phyloP scores from a whole-genome alignment of 2,797 vertebrate species.

The Heliangelus exortis region DNA sequence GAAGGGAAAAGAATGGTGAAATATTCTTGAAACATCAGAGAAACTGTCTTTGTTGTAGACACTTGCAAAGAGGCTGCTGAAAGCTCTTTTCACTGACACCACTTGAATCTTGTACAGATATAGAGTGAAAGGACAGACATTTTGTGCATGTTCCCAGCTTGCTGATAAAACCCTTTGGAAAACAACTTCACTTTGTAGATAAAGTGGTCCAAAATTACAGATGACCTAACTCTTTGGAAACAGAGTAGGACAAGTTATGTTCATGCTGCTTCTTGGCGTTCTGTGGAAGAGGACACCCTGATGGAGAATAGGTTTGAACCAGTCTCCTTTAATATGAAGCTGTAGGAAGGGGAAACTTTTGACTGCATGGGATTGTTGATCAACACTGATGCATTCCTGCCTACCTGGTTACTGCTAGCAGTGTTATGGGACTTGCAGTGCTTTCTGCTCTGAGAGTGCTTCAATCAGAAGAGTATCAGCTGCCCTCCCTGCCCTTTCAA shows the following conservation, averaged over 20 bases:
- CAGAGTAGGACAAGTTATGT: background rate
- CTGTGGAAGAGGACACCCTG: background rate
- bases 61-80: background rate
- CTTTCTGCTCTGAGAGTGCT: background rate
- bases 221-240: background rate
- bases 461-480: background rate
- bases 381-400: fast-evolving
- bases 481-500: background rate
- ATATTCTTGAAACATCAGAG: background rate
- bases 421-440: background rate
- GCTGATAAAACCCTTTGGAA: slow-evolving; percentile 30
- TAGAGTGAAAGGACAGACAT: background rate
- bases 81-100: background rate
- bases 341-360: background rate
- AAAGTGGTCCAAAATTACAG: background rate
- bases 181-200: background rate
- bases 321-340: background rate
- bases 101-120: background rate
- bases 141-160: background rate
- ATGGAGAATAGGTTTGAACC: background rate
- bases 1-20: background rate
- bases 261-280: background rate
- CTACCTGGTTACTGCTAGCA: background rate
- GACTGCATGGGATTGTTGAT: background rate
- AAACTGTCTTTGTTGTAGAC: background rate